Evolutionary conservation across 2,113 vertebrate genomes (phyloP), one percentile per base, ranked within the genome.

Genomic region (Mugil cephalus): DNA sequence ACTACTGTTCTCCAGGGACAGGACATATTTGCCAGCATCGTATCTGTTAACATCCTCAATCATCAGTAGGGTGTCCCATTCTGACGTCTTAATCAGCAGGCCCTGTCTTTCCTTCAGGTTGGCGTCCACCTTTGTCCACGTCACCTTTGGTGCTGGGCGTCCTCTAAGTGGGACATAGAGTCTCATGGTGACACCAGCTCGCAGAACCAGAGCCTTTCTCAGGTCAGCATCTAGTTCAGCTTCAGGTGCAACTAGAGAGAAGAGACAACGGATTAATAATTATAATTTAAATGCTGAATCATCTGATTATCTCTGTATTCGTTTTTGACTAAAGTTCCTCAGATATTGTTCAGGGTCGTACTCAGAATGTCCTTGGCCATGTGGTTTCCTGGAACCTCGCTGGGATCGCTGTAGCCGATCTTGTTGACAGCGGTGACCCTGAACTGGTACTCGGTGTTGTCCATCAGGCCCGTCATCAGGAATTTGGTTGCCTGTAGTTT

Each of bases 171-270:
- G 98, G 35, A 99, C 98, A 0, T 99, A 99, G 18, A 99, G 88
- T 80, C 98, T 96, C 96, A 99, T 94, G 59, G 97, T 99, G 82
- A 98, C 96, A 39, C 98, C 97, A 77, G 98, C 98, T 76, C 98
- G 94, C 50, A 99, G 88, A 46, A 99, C 94, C 89, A 99, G 93
- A 34, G 91, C 95, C 88, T 99, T 99, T 64, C 98, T 96, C 24
- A 99, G 88, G 36, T 99, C 98, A 35, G 98, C 98, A 74, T 98
- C 97, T 66, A 99, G 95, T 58, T 99, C 98, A 86, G 95, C 98
- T 85, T 99, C 98, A 69, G 98, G 97, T 78, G 96, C 92, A 87
- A 98, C 98, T 99, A 69, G 38, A 76, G 38, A 76, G 85, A 12
- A 63, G 1, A 35, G 17, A 67, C 9, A 60, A 6, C 43, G 48